Conservation (phyloP, 2,797 vertebrate species). For the Novumbra hubbsi region DNA sequence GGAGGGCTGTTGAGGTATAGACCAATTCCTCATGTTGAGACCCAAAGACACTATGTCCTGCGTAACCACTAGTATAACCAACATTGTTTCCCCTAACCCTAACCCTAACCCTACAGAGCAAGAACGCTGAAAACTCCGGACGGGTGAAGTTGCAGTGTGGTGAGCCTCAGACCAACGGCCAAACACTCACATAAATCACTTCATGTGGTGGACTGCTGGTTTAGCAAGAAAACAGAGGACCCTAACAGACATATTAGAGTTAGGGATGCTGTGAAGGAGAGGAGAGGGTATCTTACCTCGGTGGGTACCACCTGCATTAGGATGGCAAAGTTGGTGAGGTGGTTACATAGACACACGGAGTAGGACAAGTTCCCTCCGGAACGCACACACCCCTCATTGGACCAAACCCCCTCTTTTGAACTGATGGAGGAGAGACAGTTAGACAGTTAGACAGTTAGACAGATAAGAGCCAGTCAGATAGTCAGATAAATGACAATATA, state of each 20-base stretch:
- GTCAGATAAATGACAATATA: background rate
- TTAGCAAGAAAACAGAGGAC: constrained; percentile 13
- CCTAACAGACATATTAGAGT: background rate
- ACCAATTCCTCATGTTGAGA: constrained; percentile 46
- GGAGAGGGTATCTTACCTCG: constrained; percentile 75
- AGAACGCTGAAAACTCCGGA: constrained; percentile 26
- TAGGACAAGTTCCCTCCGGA: constrained; percentile 81
- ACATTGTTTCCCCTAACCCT: constrained; percentile 35
- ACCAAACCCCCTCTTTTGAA: constrained; percentile 87
- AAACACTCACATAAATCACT: constrained; percentile 35
- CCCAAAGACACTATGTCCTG: constrained; percentile 44
- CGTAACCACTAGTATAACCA: constrained; percentile 57
- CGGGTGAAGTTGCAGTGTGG: constrained; percentile 33
- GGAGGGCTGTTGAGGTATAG: constrained; percentile 31
- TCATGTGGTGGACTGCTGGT: constrained; percentile 19
- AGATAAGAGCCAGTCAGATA: background rate
- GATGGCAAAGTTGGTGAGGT: constrained; percentile 98
- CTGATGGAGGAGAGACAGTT: constrained; percentile 63
- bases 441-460: background rate
- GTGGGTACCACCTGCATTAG: constrained; percentile 97
- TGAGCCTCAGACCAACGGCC: constrained; percentile 42
- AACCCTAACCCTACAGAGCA: constrained; percentile 24
- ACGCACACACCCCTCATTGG: constrained; percentile 83
- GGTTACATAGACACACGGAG: constrained; percentile 90
- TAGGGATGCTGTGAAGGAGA: background rate